Percentiles rank a stretch among this genome's conserved stretches.
Conservation (phyloP, 2,888 invertebrate species). For the Pharmacophagus antenor region DNA sequence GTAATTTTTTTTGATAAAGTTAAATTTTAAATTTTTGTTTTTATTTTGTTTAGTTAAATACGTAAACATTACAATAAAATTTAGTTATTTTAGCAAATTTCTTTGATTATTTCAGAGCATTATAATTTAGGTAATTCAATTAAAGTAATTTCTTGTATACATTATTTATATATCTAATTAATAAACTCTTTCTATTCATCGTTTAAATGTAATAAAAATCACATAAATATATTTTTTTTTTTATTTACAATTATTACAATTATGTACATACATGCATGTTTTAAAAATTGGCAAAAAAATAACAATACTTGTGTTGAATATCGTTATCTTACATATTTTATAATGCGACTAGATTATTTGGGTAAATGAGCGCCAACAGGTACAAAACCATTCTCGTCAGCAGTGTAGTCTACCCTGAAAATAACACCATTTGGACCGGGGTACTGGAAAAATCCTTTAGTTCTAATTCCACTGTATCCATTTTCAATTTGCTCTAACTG, state of each 20-base stretch:
- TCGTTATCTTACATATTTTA: conserved; percentile 15
- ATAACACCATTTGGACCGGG: conserved; percentile 68
- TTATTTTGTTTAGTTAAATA: too few species aligned
- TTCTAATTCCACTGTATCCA: conserved; percentile 54
- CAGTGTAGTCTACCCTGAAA: conserved; percentile 74
- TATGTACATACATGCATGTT: not conserved
- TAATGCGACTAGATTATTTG: conserved; percentile 38
- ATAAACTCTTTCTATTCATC: too few species aligned
- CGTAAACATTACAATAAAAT: too few species aligned
- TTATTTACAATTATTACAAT: conserved; percentile 23
- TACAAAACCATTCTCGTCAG: conserved; percentile 70
- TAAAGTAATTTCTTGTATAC: too few species aligned
- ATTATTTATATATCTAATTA: too few species aligned
- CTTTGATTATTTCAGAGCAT: too few species aligned
- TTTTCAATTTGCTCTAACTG: conserved; percentile 58
- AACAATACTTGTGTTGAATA: not conserved
- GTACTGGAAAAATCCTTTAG: conserved; percentile 70
- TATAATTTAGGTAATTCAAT: too few species aligned
- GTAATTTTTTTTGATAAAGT: too few species aligned
- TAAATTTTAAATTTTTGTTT: too few species aligned
- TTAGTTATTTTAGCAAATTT: too few species aligned
- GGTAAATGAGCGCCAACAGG: conserved; percentile 65
- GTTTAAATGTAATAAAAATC: not conserved
- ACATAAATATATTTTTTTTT: not conserved
- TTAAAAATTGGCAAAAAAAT: not conserved